Percentiles rank a stretch among this genome's conserved stretches.
Conservation (phyloP, 35 echinoderm and acorn worm genomes). For the Amphiura filiformis region DNA sequence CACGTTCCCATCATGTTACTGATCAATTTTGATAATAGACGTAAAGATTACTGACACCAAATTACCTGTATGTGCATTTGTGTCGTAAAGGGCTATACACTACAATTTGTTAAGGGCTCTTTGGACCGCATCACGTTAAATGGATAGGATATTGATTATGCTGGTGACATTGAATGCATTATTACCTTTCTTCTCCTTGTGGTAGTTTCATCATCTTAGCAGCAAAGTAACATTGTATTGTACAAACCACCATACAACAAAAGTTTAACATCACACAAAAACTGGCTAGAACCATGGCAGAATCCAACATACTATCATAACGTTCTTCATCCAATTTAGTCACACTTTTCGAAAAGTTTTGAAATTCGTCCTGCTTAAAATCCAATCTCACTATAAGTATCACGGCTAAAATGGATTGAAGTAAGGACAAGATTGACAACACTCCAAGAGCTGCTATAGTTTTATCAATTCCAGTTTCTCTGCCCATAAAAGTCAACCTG, state of each 20-base stretch:
- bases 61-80: no score
- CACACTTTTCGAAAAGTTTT: conserved; percentile 20
- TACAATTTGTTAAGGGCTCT: no score
- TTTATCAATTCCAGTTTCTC: conserved; percentile 59
- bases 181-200: conserved; percentile 91
- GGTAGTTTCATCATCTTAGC: conserved; percentile 95
- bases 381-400: conserved; percentile 62
- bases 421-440: conserved; percentile 53
- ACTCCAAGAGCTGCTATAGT: conserved; percentile 59
- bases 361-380: conserved; percentile 45
- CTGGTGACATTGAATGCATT: not conserved
- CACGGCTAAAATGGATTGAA: conserved; percentile 57
- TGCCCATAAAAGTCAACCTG: conserved; percentile 39
- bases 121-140: no score
- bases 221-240: conserved; percentile 79
- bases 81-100: no score
- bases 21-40: no score
- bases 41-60: no score
- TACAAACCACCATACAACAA: conserved; percentile 73
- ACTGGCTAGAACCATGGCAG: conserved; percentile 68
- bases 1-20: no score
- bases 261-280: conserved; percentile 84
- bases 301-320: conserved; percentile 46
- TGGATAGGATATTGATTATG: no score
- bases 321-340: conserved; percentile 46